Percentiles rank a stretch among this genome's conserved stretches.
phyloP scores from a whole-genome alignment of 2,888 invertebrate species.

The Acronicta aceris region DNA sequence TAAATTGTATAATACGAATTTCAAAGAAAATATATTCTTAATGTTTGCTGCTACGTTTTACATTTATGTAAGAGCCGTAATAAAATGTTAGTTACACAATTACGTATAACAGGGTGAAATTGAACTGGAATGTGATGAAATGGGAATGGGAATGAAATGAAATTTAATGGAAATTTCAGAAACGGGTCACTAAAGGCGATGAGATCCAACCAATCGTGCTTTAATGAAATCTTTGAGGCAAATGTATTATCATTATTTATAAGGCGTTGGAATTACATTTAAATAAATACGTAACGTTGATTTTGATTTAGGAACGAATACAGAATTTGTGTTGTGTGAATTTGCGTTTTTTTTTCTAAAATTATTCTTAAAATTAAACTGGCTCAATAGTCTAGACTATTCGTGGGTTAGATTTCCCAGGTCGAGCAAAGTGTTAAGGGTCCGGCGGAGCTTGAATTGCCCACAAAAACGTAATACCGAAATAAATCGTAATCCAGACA shows the following conservation, averaged over 20 bases:
- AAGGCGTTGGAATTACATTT: conserved; percentile 9
- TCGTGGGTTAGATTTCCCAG: too few species aligned
- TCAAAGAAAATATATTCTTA: conserved; percentile 28
- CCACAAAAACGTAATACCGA: too few species aligned
- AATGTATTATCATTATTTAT: conserved; percentile 15
- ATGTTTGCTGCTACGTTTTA: conserved; percentile 24
- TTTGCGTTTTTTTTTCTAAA: neutral
- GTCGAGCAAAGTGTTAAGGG: too few species aligned
- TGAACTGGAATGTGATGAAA: conserved; percentile 37
- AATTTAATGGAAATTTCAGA: conserved; percentile 39
- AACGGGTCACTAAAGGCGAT: conserved; percentile 39
- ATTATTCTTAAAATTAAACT: too few species aligned
- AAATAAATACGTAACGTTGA: neutral
- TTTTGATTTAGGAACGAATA: neutral
- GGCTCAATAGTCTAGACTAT: too few species aligned
- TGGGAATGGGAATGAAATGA: conserved; percentile 32
- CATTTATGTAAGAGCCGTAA: conserved; percentile 30
- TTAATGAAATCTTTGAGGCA: conserved; percentile 38
- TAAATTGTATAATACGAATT: conserved; percentile 19
- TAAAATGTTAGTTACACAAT: conserved; percentile 44
- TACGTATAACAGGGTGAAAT: conserved; percentile 39
- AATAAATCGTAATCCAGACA: too few species aligned
- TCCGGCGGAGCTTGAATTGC: too few species aligned
- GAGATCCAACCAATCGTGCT: conserved; percentile 35
- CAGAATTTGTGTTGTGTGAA: conserved; percentile 1